Evolutionary conservation across 1,140 invertebrate species (phyloP).

Genomic region (Cepaea nemoralis): DNA sequence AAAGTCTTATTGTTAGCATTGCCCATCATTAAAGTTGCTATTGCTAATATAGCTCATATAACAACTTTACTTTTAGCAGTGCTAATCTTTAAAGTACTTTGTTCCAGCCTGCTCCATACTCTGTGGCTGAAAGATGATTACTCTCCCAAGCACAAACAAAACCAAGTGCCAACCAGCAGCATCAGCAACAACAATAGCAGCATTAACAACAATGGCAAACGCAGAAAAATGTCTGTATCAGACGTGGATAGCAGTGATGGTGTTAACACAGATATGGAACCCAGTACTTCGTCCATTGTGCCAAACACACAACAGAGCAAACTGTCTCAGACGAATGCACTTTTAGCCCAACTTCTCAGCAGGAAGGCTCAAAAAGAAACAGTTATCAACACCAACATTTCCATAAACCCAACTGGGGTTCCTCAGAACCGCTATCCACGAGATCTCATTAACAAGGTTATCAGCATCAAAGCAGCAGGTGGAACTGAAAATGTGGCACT

Average conservation of each 20-base stretch:
- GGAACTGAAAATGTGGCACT: neutral
- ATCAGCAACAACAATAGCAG: conserved; percentile 19
- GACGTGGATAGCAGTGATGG: conserved; percentile 62
- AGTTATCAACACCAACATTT: conserved; percentile 70
- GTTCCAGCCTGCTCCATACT: conserved; percentile 23
- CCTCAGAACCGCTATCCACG: conserved; percentile 65
- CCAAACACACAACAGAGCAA: conserved; percentile 37
- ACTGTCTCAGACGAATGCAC: conserved; percentile 85
- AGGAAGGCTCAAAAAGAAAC: conserved; percentile 81
- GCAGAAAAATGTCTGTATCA: conserved; percentile 54
- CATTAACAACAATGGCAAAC: conserved; percentile 37
- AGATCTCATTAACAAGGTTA: conserved; percentile 60
- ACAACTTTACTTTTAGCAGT: no score
- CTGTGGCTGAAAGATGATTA: conserved; percentile 39
- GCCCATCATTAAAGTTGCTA: no score
- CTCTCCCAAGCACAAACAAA: conserved; percentile 4
- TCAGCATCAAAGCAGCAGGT: conserved; percentile 39
- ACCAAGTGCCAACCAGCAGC: conserved; percentile 4
- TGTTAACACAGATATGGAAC: conserved; percentile 48
- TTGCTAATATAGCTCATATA: no score
- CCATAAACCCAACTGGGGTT: conserved; percentile 58
- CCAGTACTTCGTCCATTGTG: conserved; percentile 41
- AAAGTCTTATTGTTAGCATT: no score
- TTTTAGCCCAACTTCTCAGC: conserved; percentile 86
- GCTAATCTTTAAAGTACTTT: neutral